Base-by-base conservation (phyloP, 2,888 invertebrate species). In the Hypomecis punctinalis region DNA sequence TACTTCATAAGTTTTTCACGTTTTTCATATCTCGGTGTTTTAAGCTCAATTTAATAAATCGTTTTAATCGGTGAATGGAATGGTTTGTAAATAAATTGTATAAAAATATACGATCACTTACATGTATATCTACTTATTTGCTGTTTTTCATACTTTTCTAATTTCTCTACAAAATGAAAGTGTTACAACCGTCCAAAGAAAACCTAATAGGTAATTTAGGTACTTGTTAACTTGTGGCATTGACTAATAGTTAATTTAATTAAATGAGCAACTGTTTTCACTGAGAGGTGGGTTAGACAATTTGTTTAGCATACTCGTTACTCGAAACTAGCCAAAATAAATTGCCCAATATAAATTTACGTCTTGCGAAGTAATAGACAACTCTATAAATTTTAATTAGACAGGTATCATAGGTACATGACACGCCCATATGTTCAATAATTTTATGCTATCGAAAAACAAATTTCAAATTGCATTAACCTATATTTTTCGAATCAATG, bases 281-380 rank as follows among this genome's bases (percentile, higher is more conserved):
- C 11, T 35, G 35, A 39, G 7, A 37, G 8, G 11, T 51, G 13
- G 8, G 5, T 46, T 36, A 53, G 42, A n/a, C 39, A 58, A 59
- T 59, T 55, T 59, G 42, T 54, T 47, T 54, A 59, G 42, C 55
- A 49, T 62, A 58, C 43, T 43, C 43, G 36, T 58, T 53, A 37
- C 35, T 13, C 23, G 36, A 55, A 43, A 59, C 36, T 56, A 65
- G 47, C 63, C 40, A 58, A 68, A 66, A 67, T 63, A 56, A 67
- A 70, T 63, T 66, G 55, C 53, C 61, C 33, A 58, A 69, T 54
- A 68, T 68, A 66, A 47, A 67, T 71, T 59, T 67, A 64, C 62
- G 40, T 56, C 53, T 36, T 43, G 45, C 68, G 56, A 61, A 63
- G 54, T 52, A 61, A 63, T 61, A 42, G 42, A 35, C 52, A 57